Evolutionary conservation across 2,888 invertebrate genomes (phyloP), one percentile per base, ranked within the genome.

Genomic region (Acanthoscelides obtectus): DNA sequence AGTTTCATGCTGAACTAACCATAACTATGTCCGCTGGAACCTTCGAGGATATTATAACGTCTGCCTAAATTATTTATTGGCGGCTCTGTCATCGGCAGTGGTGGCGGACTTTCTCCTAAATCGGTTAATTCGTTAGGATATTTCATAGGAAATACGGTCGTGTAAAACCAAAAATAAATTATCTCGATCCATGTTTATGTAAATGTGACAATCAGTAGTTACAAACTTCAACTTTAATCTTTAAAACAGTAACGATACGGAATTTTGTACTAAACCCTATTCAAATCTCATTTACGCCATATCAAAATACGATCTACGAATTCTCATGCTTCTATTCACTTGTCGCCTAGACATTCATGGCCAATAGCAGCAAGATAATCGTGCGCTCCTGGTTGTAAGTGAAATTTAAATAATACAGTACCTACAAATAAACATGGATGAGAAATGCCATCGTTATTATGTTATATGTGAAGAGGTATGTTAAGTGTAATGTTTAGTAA

Each of bases 41-140:
- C 80, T 77, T 84, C 84, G 73, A 83, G 76, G 22, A 82, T 45
- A 17, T 45, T 81, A 75, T 80, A 80, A 79, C 81, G 80, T 73
- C 81, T 83, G 71, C 79, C 75, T 72, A 77, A 79, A 72, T 79
- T 78, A 80, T 81, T 82, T 77, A 81, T 86, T 74, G 89, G 89
- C 74, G 89, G 89, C 76, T 88, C 88, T 75, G 87, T 87, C 80
- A 87, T 86, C 80, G 89, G 89, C 81, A 89, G 84, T 74, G 90
- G 89, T 78, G 89, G 89, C 79, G 89, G 88, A 82, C 87, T 86
- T 85, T 88, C 89, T 86, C 87, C 84, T 86, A 81, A 77, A 83
- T 82, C 80, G 80, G 79, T 79, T 65, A 69, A 73, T 73, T 74
- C 45, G 45, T 70, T 45, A 45, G 17, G 17, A 45, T 12, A 45